These are phyloP conservation scores for Nansenia antarctica DNA, from an alignment of 2,113 vertebrate species.

Conservation along the genomic window DNA sequence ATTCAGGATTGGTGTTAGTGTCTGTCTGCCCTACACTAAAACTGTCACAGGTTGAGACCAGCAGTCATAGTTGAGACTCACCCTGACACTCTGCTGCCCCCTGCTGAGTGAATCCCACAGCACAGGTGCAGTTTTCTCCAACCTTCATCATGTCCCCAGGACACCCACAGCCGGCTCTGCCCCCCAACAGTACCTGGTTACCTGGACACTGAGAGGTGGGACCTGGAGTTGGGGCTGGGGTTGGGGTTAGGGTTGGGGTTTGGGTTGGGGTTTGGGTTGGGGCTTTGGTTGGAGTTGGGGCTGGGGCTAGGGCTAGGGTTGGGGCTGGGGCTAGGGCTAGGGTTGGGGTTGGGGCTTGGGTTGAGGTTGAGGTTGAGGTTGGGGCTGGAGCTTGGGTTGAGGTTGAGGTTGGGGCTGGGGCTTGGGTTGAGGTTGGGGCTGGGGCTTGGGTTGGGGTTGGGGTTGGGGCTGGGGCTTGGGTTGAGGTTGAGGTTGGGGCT, in stretches of 20 bases:
- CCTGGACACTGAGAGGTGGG: slow-evolving; percentile 38
- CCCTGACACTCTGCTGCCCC: slow-evolving; percentile 54
- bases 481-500: slow-evolving; percentile 16
- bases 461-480: background rate
- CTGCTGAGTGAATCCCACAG: slow-evolving; percentile 51
- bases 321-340: background rate
- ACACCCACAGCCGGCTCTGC: slow-evolving; percentile 49
- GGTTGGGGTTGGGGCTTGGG: background rate
- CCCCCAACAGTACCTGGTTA: slow-evolving; percentile 46
- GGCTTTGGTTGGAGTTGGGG: slow-evolving; percentile 8
- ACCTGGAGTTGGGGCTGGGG: background rate
- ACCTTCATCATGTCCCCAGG: slow-evolving; percentile 38
- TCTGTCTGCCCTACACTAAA: background rate
- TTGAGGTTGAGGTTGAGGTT: background rate
- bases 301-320: slow-evolving; percentile 5
- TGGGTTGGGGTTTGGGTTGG: background rate
- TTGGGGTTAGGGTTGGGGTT: background rate
- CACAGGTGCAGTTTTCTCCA: slow-evolving; percentile 54
- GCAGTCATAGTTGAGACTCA: no score
- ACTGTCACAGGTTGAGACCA: background rate
- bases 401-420: background rate
- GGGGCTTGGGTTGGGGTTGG: background rate
- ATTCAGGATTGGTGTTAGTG: background rate
- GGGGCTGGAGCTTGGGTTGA: slow-evolving; percentile 14
- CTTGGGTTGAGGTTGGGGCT: background rate